Evolutionary conservation across 2,113 vertebrate species (phyloP).

Genomic region (Pollimyrus isidori): DNA sequence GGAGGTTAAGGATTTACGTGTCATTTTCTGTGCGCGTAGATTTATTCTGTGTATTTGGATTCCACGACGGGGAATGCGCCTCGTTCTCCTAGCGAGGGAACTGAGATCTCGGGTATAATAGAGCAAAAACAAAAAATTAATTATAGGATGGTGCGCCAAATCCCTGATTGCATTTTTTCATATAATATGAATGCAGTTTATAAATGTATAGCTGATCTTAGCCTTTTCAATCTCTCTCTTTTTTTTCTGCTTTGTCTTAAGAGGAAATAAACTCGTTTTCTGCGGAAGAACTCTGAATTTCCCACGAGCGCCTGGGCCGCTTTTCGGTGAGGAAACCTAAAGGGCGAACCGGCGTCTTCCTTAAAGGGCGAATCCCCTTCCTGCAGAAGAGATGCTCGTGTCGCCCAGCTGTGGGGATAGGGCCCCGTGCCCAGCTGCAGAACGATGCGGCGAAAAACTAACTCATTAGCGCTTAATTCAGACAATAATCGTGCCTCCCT

Average conservation of each 20-base stretch:
- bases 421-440: not conserved
- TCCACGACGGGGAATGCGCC: not conserved
- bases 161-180: constrained; percentile 1
- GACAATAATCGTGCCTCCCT: constrained; percentile 38
- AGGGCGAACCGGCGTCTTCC: not conserved
- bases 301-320: not conserved
- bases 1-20: not conserved
- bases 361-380: not conserved
- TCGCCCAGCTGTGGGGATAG: constrained; percentile 6
- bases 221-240: not conserved
- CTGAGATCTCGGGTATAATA: not conserved
- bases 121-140: not conserved
- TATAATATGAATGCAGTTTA: not conserved
- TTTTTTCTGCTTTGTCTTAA: not conserved
- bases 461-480: constrained; percentile 43
- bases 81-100: not conserved
- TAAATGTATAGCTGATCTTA: constrained; percentile 8
- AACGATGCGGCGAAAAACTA: constrained; percentile 18
- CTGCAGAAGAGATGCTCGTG: not conserved
- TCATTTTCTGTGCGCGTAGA: not conserved
- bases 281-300: not conserved
- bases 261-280: constrained; percentile 4
- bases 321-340: not conserved
- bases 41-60: not conserved
- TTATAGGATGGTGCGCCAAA: not conserved